Evolutionary conservation across 2,797 vertebrate genomes (phyloP).

Genomic region (Heliangelus exortis): DNA sequence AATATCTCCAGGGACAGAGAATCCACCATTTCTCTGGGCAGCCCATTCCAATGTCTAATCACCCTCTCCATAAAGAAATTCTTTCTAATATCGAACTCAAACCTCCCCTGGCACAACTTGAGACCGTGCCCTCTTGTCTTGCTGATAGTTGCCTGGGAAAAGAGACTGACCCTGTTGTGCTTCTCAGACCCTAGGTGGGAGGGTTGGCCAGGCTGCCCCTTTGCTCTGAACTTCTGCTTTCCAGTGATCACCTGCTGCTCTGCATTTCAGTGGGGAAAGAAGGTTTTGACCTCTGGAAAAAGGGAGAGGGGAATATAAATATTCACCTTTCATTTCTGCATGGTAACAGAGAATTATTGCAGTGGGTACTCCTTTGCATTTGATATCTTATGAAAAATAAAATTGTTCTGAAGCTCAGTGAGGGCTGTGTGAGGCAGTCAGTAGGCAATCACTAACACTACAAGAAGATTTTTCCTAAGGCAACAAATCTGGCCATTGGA

Average conservation of each 20-base stretch:
- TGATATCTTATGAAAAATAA: background rate
- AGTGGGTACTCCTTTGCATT: background rate
- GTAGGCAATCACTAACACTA: background rate
- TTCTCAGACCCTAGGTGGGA: background rate
- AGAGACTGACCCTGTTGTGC: background rate
- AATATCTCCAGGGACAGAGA: too few relatives aligned
- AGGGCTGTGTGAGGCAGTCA: background rate
- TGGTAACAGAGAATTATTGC: background rate
- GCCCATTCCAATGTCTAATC: too few relatives aligned
- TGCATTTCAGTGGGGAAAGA: background rate
- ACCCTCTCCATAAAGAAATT: too few relatives aligned
- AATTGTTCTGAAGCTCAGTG: background rate
- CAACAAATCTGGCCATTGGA: background rate
- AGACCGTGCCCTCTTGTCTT: too few relatives aligned
- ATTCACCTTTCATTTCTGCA: background rate
- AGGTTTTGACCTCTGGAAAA: background rate
- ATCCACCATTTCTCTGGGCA: too few relatives aligned
- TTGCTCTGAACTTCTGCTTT: background rate
- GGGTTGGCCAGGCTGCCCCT: background rate
- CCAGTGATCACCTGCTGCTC: background rate
- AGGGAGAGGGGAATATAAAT: background rate
- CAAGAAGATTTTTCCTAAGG: background rate
- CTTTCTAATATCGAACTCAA: too few relatives aligned
- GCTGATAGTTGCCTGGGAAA: too few relatives aligned
- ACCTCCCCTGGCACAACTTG: too few relatives aligned